phyloP scores from a whole-genome alignment of 2,888 invertebrate species.

The Lepidochitona cinerea region DNA sequence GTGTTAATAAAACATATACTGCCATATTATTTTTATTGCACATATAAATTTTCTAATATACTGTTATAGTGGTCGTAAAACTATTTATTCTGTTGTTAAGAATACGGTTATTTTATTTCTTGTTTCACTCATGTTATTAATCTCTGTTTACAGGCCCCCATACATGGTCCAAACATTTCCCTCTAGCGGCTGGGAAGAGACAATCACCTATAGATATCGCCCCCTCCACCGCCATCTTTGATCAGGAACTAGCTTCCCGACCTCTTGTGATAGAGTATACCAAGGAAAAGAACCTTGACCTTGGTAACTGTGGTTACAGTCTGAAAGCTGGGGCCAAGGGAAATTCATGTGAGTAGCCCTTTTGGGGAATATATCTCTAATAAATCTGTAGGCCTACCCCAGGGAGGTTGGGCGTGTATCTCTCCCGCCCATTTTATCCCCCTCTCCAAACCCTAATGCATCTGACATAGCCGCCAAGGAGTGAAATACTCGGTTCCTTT shows the following conservation, averaged over 20 bases:
- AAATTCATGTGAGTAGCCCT: neutral
- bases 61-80: neutral
- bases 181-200: conserved; percentile 14
- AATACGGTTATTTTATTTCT: no score
- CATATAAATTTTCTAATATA: neutral
- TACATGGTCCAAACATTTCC: conserved; percentile 12
- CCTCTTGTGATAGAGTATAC: neutral
- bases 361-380: no score
- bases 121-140: no score
- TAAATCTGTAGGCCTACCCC: no score
- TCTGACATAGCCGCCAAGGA: no score
- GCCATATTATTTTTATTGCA: neutral
- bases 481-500: no score
- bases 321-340: neutral
- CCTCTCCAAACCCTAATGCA: no score
- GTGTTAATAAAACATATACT: neutral
- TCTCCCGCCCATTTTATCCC: no score
- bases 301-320: neutral
- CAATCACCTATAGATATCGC: conserved; percentile 16
- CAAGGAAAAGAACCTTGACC: neutral
- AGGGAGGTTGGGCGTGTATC: no score
- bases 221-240: neutral
- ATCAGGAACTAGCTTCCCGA: neutral
- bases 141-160: conserved; percentile 7
- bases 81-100: neutral